These are phyloP conservation scores for Rutilus rutilus DNA, from an alignment of 2,113 vertebrate genomes.

Conservation along the genomic window DNA sequence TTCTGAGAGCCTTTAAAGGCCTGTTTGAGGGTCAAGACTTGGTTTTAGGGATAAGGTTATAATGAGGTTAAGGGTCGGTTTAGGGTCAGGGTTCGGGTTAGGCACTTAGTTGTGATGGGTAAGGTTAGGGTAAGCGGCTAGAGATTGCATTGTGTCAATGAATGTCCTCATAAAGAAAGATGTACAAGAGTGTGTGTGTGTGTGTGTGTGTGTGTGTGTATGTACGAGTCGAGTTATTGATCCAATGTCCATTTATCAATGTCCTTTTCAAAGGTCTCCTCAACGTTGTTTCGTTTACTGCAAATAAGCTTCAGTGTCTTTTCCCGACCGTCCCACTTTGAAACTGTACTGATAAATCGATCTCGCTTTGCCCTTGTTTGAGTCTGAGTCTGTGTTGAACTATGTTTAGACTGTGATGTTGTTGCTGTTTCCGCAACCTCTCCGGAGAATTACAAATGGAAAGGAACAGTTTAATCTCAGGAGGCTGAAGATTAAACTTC, in stretches of 20 bases:
- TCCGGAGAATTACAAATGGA: not conserved
- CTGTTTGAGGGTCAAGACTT: no score
- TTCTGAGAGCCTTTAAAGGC: no score
- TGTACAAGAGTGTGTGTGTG: no score
- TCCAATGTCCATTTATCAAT: not conserved
- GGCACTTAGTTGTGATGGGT: no score
- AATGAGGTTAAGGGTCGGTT: no score
- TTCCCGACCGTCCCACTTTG: not conserved
- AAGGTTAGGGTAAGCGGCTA: no score
- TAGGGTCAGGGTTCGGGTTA: no score
- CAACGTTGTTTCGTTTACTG: not conserved
- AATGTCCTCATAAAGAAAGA: no score
- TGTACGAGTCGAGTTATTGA: conserved; percentile 6
- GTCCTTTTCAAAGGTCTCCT: not conserved
- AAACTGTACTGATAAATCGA: not conserved
- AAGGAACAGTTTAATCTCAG: not conserved
- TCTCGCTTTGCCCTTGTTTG: conserved; percentile 18
- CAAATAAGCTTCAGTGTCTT: conserved; percentile 16
- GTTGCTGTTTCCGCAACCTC: not conserved
- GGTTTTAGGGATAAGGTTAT: no score
- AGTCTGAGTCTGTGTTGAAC: not conserved
- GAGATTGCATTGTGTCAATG: no score
- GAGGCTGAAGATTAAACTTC: not conserved
- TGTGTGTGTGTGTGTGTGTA: no score
- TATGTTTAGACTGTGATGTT: not conserved